Base-by-base conservation (phyloP, 2,797 vertebrate genomes). In the Chaetophractus vellerosus region DNA sequence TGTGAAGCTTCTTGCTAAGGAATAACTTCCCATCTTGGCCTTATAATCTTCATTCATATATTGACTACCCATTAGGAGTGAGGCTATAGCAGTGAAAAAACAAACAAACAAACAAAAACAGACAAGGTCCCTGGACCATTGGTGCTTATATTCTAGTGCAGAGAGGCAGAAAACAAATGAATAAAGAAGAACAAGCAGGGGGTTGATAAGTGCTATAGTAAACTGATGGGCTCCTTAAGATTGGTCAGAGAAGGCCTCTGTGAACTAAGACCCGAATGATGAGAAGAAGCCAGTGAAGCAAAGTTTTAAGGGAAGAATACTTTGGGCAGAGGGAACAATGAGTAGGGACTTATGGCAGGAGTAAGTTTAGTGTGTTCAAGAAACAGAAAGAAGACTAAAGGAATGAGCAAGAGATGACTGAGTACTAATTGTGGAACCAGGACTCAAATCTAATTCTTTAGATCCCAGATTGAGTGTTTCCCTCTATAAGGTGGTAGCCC, bases 281-380 rank as follows among this genome's bases (percentile, higher is more conserved):
- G 26, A 24, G 38, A 92, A 76, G 80, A 75, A 72, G 48, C 11
- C 84, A 84, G 45, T 55, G 57, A 66, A 41, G 19, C 28, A 83
- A 66, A 92, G 75, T 76, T 71, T 94, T 76, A 76, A 75, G 24
- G 50, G 31, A 83, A 93, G 41, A 84, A 19, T 36, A 69, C 84
- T 88, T 74, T 36, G 36, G 64, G 68, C 38, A 88, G 16, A 74
- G 50, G 45, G 23, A 84, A 89, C 38, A 75, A 76, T 80, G 31
- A 76, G 45, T 38, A 86, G 31, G 76, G 86, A 90, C 12, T 19
- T 6, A 61, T 5, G 48, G 11, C 28, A 26, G 28, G 50, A 57
- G 33, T 57, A 76, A 76, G 31, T 26, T 72, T 57, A 21, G 7
- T 41, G 36, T 64, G 33, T 57, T 78, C 36, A 84, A 76, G 69